Base-by-base conservation (phyloP, 2,797 vertebrate species). In the Pseudopleuronectes americanus region DNA sequence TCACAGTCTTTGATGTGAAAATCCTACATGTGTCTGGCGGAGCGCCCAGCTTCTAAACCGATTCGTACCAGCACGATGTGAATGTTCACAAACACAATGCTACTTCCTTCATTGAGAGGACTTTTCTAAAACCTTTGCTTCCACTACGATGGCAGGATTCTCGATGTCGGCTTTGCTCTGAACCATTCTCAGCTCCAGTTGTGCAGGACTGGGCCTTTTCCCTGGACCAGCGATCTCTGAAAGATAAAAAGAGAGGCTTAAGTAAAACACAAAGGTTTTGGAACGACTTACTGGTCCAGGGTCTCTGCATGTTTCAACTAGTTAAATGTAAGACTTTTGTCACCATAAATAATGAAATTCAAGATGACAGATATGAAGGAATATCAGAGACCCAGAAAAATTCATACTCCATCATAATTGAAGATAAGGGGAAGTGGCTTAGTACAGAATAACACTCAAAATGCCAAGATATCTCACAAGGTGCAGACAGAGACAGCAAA, bases 161-260 rank as follows among this genome's bases (percentile, higher is more conserved):
- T 99, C 97, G 22, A 99, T 99, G 92, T 99, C 97, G 2, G 87
- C 93, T 91, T 96, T 98, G 94, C 98, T 99, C 93, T 99, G 97
- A 45, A 99, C 94, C 96, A 99, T 97, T 80, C 96, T 92, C 82
- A 99, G 90, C 93, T 99, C 98, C 89, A 99, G 94, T 69, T 97
- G 96, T 51, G 96, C 95, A 12, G 96, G 93, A 77, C 87, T 96
- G 60, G 97, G 97, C 77, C 90, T 96, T 76, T 86, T 94, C 57
- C 96, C 96, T 19, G 95, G 92, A n/a, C 96, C 96, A 1, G 97
- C 96, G 61, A 94, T 84, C 36, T 92, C 98, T 99, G 88, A 68
- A 76, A 84, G 36, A 82, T 68, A 71, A 45, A 23, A 47, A 31
- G 21, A 26, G 19, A 56, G 36, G 8, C 22, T 73, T 1, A 75